Evolutionary conservation across 35 echinoderm and acorn worm species (phyloP).

Genomic region (Ptychodera flava): DNA sequence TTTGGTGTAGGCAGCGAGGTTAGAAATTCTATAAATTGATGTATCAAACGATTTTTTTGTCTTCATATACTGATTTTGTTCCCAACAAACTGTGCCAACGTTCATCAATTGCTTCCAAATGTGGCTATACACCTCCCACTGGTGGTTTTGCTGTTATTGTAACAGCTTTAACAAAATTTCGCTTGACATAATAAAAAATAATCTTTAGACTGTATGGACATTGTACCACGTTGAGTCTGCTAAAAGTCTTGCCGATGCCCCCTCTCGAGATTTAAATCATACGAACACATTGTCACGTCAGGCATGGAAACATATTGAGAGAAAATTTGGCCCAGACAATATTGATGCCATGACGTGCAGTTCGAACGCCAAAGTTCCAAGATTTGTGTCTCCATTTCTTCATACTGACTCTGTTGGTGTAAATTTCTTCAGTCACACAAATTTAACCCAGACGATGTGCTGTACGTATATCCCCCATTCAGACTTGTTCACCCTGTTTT

Average conservation of each 20-base stretch:
- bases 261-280: not conserved
- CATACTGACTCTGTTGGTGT: not conserved
- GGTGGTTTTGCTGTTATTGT: too few relatives aligned
- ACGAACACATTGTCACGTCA: not conserved
- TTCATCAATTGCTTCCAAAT: too few relatives aligned
- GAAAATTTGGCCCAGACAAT: not conserved
- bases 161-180: too few relatives aligned
- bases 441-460: not conserved
- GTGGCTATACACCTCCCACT: too few relatives aligned
- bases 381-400: not conserved
- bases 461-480: not conserved
- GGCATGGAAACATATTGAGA: not conserved
- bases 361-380: not conserved
- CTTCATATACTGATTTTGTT: too few relatives aligned
- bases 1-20: too few relatives aligned
- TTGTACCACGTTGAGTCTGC: not conserved
- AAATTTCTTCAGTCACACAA: not conserved
- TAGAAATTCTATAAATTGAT: too few relatives aligned
- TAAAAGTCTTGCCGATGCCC: not conserved
- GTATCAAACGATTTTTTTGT: too few relatives aligned
- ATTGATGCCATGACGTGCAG: not conserved
- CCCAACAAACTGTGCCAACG: too few relatives aligned
- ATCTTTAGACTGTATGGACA: too few relatives aligned
- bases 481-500: too few relatives aligned
- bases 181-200: too few relatives aligned